Base-by-base conservation (phyloP, 1,140 invertebrate genomes). In the Cydia strobilella region DNA sequence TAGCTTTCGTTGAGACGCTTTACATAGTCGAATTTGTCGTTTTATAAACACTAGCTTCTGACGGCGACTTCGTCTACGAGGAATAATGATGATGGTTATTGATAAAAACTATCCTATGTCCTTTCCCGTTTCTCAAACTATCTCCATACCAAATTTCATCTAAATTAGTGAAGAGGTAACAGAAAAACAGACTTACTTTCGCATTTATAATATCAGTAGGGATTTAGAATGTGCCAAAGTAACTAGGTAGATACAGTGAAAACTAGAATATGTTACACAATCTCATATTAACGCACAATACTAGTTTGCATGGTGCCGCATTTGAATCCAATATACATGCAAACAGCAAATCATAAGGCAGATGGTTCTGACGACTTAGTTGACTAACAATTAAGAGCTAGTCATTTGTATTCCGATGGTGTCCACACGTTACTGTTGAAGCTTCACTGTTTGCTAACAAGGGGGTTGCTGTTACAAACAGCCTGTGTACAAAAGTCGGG, bases 341-440 rank as follows among this genome's bases (percentile, higher is more conserved):
- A 59, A 59, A 59, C 18, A n/a, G 54, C 20, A 59, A 59, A 59
- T 59, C 54, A 59, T 59, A 59, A 59, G 54, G 54, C 54, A 59
- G 54, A 59, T 59, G 20, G 54, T 59, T 23, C 7, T 9, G 20
- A n/a, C 20, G 54, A n/a, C 54, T 23, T 59, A 59, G 54, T 59
- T 23, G 54, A 59, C 54, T 59, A 23, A 59, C 54, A 59, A n/a
- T n/a, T n/a, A n/a, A 59, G 54, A 59, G 54, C 12, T 6, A 59
- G 54, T 59, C 20, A 59, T 59, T 59, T 59, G 54, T 59, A 59
- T 59, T 59, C 54, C 12, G 54, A 23, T 7, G 54, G 54, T 59
- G 54, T 59, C 20, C 18, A 12, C 54, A 23, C 20, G 54, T 59
- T 59, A 23, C 18, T 23, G 51, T 54, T 20, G 51, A 54, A 54